A percentile compares a stretch with the other conserved stretches of the same genome.
These are phyloP conservation scores for Zhuqinia jingwanae DNA, from an alignment of 2,888 invertebrate genomes.

Conservation along the genomic window DNA sequence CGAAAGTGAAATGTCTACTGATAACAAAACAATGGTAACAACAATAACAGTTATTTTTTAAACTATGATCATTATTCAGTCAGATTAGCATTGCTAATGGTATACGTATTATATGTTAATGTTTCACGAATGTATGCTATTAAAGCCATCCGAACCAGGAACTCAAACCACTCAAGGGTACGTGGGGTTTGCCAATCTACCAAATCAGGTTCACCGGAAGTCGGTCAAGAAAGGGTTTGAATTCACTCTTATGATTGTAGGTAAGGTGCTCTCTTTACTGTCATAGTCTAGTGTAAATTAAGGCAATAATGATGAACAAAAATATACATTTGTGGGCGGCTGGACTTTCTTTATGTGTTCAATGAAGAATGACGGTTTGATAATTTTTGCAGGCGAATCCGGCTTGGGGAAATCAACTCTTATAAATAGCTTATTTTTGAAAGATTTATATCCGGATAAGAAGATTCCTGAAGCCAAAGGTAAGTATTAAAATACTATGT, in stretches of 20 bases:
- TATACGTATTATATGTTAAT: not conserved
- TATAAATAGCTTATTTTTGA: conserved; percentile 96
- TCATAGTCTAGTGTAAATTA: too few species aligned
- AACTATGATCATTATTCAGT: too few species aligned
- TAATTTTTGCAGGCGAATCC: conserved; percentile 88
- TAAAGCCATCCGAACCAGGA: conserved; percentile 30
- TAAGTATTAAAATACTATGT: too few species aligned
- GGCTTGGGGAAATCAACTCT: conserved; percentile 97
- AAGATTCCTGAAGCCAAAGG: conserved; percentile 78
- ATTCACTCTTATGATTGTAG: conserved; percentile 98
- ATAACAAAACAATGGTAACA: conserved; percentile 39
- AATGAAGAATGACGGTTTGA: too few species aligned
- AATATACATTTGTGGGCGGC: too few species aligned
- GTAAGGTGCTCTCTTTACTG: too few species aligned
- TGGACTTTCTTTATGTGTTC: too few species aligned
- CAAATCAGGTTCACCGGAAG: conserved; percentile 98
- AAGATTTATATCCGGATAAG: conserved; percentile 96
- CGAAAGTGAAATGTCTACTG: conserved; percentile 36
- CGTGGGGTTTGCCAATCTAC: conserved; percentile 96
- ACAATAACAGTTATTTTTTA: not conserved
- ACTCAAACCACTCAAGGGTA: conserved; percentile 82
- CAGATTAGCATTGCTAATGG: too few species aligned
- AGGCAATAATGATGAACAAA: too few species aligned
- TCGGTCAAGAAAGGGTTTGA: conserved; percentile 99
- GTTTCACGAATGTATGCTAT: not conserved